Base-by-base conservation (phyloP, 2,113 vertebrate species). In the Silurus meridionalis region DNA sequence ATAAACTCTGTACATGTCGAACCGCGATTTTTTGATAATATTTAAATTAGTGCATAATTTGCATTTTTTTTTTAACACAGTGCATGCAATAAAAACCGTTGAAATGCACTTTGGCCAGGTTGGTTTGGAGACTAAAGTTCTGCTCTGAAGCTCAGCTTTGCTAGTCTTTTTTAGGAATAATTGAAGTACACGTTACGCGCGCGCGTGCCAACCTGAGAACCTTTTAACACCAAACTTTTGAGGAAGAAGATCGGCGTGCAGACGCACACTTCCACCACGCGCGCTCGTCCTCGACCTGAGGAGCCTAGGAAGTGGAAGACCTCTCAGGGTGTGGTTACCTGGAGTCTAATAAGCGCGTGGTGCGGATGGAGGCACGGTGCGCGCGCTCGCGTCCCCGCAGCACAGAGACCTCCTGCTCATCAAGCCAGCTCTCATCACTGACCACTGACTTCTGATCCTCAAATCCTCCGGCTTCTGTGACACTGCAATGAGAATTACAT, bases 361-460 rank as follows among this genome's bases (percentile, higher is more conserved):
- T 58, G 77, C 25, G n/a, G 13, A 53, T 79, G 77, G 25, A 79
- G 25, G 77, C 15, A 0, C 25, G 2, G 77, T 79, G 77, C 55
- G 77, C 15, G 55, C 25, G 25, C 77, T 79, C 25, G 77, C 17
- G 72, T 79, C 23, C n/a, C 53, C n/a, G 75, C 53, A 28, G 11
- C 75, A 8, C 53, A 58, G 15, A 53, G 25, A 67, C 83, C 72
- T 61, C 57, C 74, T 28, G 78, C 14, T 77, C 82, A 83, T 83
- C 85, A 90, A 84, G 87, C 91, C 91, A 88, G 90, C 92, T 91
- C 91, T 91, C 83, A 71, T 74, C 86, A 90, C 67, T 83, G 48
- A 75, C 21, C 86, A 91, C 66, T 83, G n/a, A 55, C 9, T 50
- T 0, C 50, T 37, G n/a, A 53, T 10, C 52, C 13, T 37, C 28